Evolutionary conservation across 2,113 vertebrate species (phyloP).

Genomic region (Rousettus leschenaultii): DNA sequence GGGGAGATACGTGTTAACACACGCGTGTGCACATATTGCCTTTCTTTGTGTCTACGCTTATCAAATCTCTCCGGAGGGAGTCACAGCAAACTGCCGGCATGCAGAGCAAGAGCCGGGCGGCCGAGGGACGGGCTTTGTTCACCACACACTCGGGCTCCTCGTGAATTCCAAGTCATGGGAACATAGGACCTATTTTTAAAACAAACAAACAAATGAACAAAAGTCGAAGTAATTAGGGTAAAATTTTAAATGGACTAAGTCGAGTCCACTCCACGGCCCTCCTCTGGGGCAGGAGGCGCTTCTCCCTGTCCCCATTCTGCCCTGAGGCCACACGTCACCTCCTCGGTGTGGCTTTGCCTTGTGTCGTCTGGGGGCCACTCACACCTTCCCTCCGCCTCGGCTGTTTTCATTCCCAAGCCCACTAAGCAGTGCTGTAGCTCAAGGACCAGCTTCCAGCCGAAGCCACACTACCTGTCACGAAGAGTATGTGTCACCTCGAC

Average conservation of each 20-base stretch:
- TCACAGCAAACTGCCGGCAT: background rate
- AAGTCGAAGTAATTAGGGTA: background rate
- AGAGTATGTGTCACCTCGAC: background rate
- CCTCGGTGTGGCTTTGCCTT: background rate
- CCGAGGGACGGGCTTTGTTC: background rate
- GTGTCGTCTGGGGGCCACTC: background rate
- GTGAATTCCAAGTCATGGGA: background rate
- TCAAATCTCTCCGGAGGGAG: background rate
- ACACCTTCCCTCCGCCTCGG: too few relatives aligned
- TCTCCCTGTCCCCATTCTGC: background rate
- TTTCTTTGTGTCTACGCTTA: background rate
- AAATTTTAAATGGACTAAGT: background rate
- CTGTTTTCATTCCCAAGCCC: background rate
- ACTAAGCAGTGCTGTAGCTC: background rate
- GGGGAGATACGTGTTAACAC: too few relatives aligned
- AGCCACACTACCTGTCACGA: background rate
- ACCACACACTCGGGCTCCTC: too few relatives aligned
- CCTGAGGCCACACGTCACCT: background rate
- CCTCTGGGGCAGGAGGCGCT: background rate
- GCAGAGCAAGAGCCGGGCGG: background rate
- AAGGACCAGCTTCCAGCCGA: background rate
- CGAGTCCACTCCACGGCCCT: background rate
- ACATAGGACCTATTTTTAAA: background rate
- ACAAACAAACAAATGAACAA: background rate
- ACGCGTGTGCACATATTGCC: rapidly evolving